These are phyloP conservation scores for Rhaphigaster nebulosa DNA, from an alignment of 2,888 invertebrate species.

Conservation along the genomic window DNA sequence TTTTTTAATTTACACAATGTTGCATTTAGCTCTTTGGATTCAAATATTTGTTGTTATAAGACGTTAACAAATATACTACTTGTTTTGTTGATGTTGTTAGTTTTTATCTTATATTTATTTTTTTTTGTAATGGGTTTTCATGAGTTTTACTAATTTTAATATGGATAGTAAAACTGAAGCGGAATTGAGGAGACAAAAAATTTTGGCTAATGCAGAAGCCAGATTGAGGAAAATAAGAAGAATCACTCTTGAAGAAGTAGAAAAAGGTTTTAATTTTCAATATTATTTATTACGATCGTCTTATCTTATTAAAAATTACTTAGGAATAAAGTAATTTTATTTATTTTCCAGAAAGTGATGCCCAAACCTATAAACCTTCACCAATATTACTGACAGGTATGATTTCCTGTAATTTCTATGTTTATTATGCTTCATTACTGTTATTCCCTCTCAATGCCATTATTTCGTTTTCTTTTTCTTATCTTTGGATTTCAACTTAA, in stretches of 20 bases:
- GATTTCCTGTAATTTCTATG: not conserved
- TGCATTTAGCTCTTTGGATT: not conserved
- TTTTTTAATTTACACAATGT: not conserved
- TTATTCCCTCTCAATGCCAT: not conserved
- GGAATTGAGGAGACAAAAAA: conserved; percentile 54
- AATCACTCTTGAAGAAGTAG: conserved; percentile 25
- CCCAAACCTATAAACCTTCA: not conserved
- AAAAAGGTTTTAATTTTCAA: not conserved
- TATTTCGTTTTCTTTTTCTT: not conserved
- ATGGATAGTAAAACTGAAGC: conserved; percentile 51
- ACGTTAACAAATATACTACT: not conserved
- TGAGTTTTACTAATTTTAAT: not conserved
- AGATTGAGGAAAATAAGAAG: conserved; percentile 51
- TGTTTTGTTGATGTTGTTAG: conserved; percentile 28
- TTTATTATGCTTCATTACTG: not conserved
- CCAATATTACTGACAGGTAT: not conserved
- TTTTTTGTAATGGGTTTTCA: not conserved
- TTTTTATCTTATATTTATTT: not conserved
- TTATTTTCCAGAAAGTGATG: not conserved
- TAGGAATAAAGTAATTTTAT: not conserved
- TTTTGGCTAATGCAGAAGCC: conserved; percentile 57
- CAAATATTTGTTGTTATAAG: not conserved
- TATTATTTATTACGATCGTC: not conserved
- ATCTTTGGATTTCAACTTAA: not conserved
- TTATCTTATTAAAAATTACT: not conserved